Percentiles rank a stretch among this genome's conserved stretches.
phyloP scores from a whole-genome alignment of 2,113 vertebrate species.

The Otocyon megalotis region DNA sequence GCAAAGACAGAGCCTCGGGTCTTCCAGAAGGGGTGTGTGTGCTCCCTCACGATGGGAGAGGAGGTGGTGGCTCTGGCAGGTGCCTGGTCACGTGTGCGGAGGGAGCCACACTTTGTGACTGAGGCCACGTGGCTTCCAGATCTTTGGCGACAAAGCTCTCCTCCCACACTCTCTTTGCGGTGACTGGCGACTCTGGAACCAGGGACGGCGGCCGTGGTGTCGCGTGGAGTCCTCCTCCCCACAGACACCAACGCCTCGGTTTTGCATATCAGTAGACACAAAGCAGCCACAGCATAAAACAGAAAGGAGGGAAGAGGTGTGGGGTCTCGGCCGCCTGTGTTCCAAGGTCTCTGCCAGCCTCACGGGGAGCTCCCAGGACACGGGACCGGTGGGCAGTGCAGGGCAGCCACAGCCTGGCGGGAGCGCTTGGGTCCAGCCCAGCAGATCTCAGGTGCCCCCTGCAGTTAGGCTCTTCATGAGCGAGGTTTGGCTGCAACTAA shows the following conservation, averaged over 20 bases:
- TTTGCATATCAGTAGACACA: conserved; percentile 58
- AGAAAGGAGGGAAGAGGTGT: background rate
- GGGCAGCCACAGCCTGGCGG: conserved; percentile 16
- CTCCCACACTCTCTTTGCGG: conserved; percentile 7
- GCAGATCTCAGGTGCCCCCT: conserved; percentile 73
- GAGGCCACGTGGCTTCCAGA: conserved; percentile 66
- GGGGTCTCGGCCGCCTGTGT: conserved; percentile 71
- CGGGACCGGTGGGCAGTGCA: too few species aligned
- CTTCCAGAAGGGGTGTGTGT: conserved; percentile 76
- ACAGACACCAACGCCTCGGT: background rate
- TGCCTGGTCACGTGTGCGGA: conserved; percentile 92
- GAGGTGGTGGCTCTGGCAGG: conserved; percentile 83
- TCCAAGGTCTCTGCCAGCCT: conserved; percentile 85
- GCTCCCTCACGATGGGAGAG: conserved; percentile 80
- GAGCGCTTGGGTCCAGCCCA: conserved; percentile 83
- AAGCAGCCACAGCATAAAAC: conserved; percentile 6
- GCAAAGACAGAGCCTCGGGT: conserved; percentile 62
- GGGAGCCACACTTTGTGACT: conserved; percentile 64
- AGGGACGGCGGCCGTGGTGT: conserved; percentile 75
- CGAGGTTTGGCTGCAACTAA: conserved; percentile 89
- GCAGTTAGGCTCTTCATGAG: conserved; percentile 80
- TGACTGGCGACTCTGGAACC: conserved; percentile 73
- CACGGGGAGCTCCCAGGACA: conserved; percentile 37
- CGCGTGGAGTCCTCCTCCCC: conserved; percentile 84
- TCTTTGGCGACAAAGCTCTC: conserved; percentile 73